Conservation (phyloP, 2,888 invertebrate species). For the Pomacea canaliculata region DNA sequence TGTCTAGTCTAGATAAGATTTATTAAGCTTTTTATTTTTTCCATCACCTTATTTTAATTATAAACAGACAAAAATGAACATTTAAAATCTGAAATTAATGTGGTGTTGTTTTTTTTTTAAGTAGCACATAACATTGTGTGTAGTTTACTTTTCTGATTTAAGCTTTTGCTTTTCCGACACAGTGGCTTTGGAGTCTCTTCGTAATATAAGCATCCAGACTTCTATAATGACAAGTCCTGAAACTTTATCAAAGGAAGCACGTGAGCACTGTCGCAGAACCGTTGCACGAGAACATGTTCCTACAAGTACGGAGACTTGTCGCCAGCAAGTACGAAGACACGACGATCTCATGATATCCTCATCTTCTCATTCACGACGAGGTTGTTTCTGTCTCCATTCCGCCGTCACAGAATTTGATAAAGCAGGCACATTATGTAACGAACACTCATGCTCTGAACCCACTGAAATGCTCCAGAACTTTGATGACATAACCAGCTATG, state of each 20-base stretch:
- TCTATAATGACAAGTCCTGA: conserved; percentile 52
- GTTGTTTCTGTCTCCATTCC: background rate
- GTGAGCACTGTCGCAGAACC: conserved; percentile 10
- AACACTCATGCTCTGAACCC: background rate
- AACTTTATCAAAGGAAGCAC: conserved; percentile 42
- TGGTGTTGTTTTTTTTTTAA: background rate
- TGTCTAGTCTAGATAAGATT: too few species aligned
- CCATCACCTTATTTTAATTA: too few species aligned
- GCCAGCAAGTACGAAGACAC: background rate
- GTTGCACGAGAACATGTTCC: too few species aligned
- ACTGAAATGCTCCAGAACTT: background rate
- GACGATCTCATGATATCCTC: background rate
- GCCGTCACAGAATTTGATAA: too few species aligned
- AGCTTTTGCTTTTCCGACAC: conserved; percentile 17
- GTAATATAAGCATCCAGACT: conserved; percentile 47
- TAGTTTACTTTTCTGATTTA: background rate
- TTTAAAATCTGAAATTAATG: too few species aligned
- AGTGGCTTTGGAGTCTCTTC: conserved; percentile 46
- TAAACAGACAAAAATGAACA: too few species aligned
- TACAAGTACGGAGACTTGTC: background rate
- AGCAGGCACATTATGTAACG: background rate
- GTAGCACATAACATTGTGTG: background rate
- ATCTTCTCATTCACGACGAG: background rate
- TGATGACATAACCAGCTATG: background rate
- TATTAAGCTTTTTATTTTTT: too few species aligned